Evolutionary conservation across 2,888 invertebrate species (phyloP), one percentile per base, ranked within the genome.

Genomic region (Ennomos fuscantarius): DNA sequence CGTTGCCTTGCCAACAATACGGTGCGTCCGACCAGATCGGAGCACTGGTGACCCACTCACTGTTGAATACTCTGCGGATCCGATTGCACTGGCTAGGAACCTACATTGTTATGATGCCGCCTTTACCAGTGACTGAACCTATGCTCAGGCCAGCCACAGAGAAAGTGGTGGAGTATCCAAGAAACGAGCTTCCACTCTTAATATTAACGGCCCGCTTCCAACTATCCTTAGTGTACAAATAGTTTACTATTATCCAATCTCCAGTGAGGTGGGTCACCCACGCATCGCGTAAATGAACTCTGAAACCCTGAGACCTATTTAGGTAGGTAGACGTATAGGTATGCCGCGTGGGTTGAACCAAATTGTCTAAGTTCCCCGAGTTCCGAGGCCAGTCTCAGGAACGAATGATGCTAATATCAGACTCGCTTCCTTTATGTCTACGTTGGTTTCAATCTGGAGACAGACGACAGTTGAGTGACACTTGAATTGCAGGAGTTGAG

Each of bases 341-440:
- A 48, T 24, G n/a, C 34, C 8, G 66, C 62, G 71, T 69, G 67
- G 72, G 73, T 62, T n/a, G 59, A 50, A 49, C 68, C 65, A 65
- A 72, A 70, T 69, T 63, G 63, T 59, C 49, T 33, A 24, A 24
- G 24, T 24, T 24, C 24, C 24, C 6, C 24, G 24, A 24, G 35
- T 11, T 13, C 6, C 43, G 34, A 43, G 47, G 47, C 54, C 54
- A 41, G 47, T 54, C 54, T 54, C 42, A 37, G 36, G 13, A 47
- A 9, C 48, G 31, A 40, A 33, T 41, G 15, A 35, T 33, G 24
- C 40, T 52, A 44, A 41, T 40, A 60, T 57, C 49, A 40, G 45
- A 53, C 53, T 50, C 55, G 50, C 62, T 55, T 55, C 48, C 60
- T 55, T 46, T 61, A 37, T 48, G 59, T 57, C 53, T 43, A 47